Base-by-base conservation (phyloP, 2,888 invertebrate genomes). In the Conomelus anceps region DNA sequence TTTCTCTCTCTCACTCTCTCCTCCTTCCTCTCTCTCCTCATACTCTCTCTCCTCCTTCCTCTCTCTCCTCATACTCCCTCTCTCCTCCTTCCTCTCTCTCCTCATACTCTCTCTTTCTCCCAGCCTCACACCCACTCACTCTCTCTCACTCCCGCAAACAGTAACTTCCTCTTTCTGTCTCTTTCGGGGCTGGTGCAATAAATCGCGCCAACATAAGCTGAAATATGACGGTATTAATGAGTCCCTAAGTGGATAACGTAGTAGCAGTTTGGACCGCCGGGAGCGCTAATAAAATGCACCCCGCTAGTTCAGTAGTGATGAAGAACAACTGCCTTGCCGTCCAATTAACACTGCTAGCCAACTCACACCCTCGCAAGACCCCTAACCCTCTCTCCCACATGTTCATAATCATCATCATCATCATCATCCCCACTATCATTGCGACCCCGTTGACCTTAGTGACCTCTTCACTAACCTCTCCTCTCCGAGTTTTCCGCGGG, bases 221-320 rank as follows among this genome's bases (percentile, higher is more conserved):
- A 86, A 86, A 86, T 86, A 86, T 86, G 86, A 86, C 29, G 86
- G 86, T 86, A 86, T 86, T 86, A 86, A 86, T 86, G 86, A 86
- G 86, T 86, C 86, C 86, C 86, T 86, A 86, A 86, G 86, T 86
- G 86, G 86, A 86, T 86, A 86, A 86, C 86, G 86, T 29, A 86
- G 86, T 86, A 86, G 86, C 86, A 86, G 86, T 86, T 63, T 63
- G 63, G 63, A n/a, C 63, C 86, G 26, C 86, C 29, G 86, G 86
- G 86, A 29, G 86, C 29, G 24, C 86, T 86, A 86, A 86, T 86
- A 86, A 86, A 86, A 86, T 86, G 86, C 86, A 86, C 86, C 63
- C 63, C 63, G 63, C 63, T 63, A 63, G 63, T 63, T 63, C 63
- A n/a, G 63, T 63, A 63, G 63, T 63, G 63, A 63, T 63, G 63